Base-by-base conservation (phyloP, 1,140 invertebrate species). In the Anastatus disparis region DNA sequence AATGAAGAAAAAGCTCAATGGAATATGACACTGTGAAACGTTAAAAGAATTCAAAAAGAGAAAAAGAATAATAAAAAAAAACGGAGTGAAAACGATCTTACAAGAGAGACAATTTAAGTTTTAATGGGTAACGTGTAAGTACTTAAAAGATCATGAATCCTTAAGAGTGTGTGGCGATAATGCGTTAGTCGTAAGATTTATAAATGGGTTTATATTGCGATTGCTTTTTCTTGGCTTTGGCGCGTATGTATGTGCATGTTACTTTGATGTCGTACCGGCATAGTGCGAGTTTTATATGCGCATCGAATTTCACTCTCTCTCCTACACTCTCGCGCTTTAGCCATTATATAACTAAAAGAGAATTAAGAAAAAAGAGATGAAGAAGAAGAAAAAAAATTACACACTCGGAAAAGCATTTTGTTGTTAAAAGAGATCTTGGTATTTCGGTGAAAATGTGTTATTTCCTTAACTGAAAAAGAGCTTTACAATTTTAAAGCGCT, bases 1-100 rank as follows among this genome's bases (percentile, higher is more conserved):
- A 77, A 77, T 76, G 76, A 77, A 75, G 73, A 77, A 69, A 72
- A 72, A 70, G 70, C 6, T 70, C 74, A 70, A 74, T 77, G 64
- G 48, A 59, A 69, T 52, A 69, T 59, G 55, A 61, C 56, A 61
- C 44, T 61, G 2, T 24, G 10, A 29, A 22, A 40, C 13, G 20
- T 55, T 56, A 15, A 50, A 17, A n/a, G n/a, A n/a, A n/a, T n/a
- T n/a, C n/a, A n/a, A 15, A 65, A 53, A 44, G 40, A 44, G 40
- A 4, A 6, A 10, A 20, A 22, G 6, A 42, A 15, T 12, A 3
- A 42, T 3, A 15, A 27, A 53, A 26, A 53, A n/a, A 15, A 26
- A 8, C 8, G 0, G 24, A 24, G 44, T 2, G 17, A 20, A 48
- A 3, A 29, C 8, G 26, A n/a, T 29, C 15, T 56, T 56, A 56